These are phyloP conservation scores for Coregonus ussuriensis DNA, from an alignment of 2,797 vertebrate genomes.

Conservation along the genomic window DNA sequence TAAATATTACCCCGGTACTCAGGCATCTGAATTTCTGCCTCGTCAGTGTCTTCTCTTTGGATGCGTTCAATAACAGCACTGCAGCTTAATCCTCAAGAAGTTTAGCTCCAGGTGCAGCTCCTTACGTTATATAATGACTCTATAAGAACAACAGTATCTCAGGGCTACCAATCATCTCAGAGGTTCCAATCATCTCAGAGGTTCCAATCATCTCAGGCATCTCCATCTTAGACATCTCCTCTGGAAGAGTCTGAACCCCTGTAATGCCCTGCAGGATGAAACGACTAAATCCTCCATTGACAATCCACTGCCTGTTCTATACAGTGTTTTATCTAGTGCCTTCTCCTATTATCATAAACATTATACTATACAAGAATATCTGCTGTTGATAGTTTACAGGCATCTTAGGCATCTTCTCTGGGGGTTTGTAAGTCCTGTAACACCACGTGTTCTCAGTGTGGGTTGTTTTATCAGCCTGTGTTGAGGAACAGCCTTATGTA, in stretches of 20 bases:
- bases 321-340: not conserved
- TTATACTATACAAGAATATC: too few species aligned
- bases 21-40: not conserved
- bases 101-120: too few species aligned
- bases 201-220: not conserved
- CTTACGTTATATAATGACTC: too few species aligned
- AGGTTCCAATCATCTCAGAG: too few species aligned
- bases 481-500: conserved; percentile 10
- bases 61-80: not conserved
- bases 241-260: conserved; percentile 23
- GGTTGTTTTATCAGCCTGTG: too few species aligned
- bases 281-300: too few species aligned
- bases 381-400: too few species aligned
- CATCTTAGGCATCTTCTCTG: not conserved
- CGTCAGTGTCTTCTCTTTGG: not conserved
- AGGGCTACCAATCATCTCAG: too few species aligned
- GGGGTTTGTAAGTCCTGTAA: conserved; percentile 31
- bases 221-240: conserved; percentile 6
- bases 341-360: too few species aligned
- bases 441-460: too few species aligned
- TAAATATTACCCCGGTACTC: not conserved
- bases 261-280: not conserved
- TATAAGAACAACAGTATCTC: too few species aligned
- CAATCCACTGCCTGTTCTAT: conserved; percentile 2
- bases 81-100: not conserved